Conservation (phyloP, 2,888 invertebrate genomes). For the Pachymerium ferrugineum region DNA sequence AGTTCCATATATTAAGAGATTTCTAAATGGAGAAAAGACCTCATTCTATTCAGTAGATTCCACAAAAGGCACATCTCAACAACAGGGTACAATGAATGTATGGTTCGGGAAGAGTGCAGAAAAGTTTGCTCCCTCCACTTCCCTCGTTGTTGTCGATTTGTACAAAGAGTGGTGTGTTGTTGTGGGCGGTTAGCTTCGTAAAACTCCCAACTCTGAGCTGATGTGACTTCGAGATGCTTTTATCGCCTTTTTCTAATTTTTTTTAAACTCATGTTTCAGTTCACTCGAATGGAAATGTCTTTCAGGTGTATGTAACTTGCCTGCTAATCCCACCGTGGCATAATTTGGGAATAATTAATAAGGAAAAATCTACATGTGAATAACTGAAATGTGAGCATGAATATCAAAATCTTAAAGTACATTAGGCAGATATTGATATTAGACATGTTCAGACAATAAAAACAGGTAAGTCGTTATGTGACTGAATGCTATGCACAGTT, state of each 20-base stretch:
- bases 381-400: no score
- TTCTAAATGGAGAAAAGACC: conserved; percentile 23
- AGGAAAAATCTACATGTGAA: no score
- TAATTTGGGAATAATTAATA: no score
- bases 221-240: conserved; percentile 8
- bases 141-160: conserved; percentile 25
- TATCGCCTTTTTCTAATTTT: background rate
- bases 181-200: conserved; percentile 27
- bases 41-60: conserved; percentile 24
- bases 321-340: no score
- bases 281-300: no score
- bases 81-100: conserved; percentile 22
- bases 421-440: no score
- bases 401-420: no score
- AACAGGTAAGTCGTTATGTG: no score
- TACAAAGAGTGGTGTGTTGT: conserved; percentile 21
- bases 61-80: conserved; percentile 24
- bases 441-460: no score
- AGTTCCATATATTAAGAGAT: conserved; percentile 19
- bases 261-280: no score
- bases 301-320: no score
- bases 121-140: conserved; percentile 24
- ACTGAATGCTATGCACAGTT: no score
- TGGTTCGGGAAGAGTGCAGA: conserved; percentile 22
- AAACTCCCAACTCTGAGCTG: conserved; percentile 23